Base-by-base conservation (phyloP, 37 sponge, comb jelly and placozoan genomes). In the Mnemiopsis leidyi region DNA sequence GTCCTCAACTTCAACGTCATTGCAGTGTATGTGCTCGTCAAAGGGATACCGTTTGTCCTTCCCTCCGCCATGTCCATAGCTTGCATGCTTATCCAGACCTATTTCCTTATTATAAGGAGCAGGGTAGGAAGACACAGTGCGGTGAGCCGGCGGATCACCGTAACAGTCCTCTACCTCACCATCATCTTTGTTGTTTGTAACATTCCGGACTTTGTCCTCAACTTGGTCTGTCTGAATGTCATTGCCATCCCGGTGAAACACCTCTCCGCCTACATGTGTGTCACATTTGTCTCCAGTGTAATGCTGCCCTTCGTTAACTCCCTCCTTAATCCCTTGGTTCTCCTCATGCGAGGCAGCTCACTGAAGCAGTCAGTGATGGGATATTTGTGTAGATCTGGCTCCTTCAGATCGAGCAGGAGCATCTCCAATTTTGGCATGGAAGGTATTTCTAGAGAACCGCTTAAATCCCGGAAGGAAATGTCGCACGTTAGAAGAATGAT, bases 171-270 rank as follows among this genome's bases (percentile, higher is more conserved):
- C 36, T 85, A 85, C 90, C 90, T 85, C 25, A 85, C 90, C 26
- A 23, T 29, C 26, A 29, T 40, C 39, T 85, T 85, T 29, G 90
- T 85, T 35, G 33, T 29, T n/a, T 85, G 90, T 25, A 85, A 85
- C 30, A 85, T 85, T 61, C 90, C 90, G 30, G 90, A 85, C 61
- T 85, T 85, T 40, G 90, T 85, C 26, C 40, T 85, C n/a, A 85
- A 85, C 90, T n/a, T 85, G 26, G 90, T 85, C 24, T n/a, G 33
- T 25, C 90, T 85, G 61, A 25, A 18, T 1, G 36, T 23, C 61
- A 85, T 85, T 23, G 18, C 61, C 25, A 33, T 85, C 61, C 5
- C 21, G 3, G 48, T 25, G 26, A 26, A 38, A 29, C 24, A 85
- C 61, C 40, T 85, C 28, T 29, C 90, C 61, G 39, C 36, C 16